Evolutionary conservation across 2,888 invertebrate genomes (phyloP).

Genomic region (Molanna angustata): DNA sequence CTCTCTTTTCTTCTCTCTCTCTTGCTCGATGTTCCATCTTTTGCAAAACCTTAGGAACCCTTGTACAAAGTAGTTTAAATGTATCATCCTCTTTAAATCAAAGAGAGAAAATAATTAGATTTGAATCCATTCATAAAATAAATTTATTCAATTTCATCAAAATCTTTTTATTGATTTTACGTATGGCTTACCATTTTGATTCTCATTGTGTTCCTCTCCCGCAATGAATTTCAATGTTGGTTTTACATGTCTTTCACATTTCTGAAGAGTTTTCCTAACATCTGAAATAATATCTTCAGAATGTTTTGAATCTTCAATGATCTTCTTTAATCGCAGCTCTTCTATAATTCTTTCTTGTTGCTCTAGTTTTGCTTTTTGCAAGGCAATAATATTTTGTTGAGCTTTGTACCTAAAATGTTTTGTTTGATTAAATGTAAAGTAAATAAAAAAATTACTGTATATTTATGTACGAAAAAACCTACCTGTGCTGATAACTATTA

Average conservation of each 20-base stretch:
- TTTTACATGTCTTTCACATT: slow-evolving; percentile 56
- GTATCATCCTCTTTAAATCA: background rate
- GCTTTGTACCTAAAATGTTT: slow-evolving; percentile 58
- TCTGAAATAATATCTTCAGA: slow-evolving; percentile 57
- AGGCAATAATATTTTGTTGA: slow-evolving; percentile 70
- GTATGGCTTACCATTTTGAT: no score
- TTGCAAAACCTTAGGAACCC: slow-evolving; percentile 66
- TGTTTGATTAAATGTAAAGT: no score
- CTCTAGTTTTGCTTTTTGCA: slow-evolving; percentile 67
- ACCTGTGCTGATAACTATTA: slow-evolving; percentile 24
- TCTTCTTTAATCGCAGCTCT: slow-evolving; percentile 67
- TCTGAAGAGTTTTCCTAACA: slow-evolving; percentile 55
- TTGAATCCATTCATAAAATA: background rate
- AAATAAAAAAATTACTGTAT: no score
- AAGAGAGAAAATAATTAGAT: background rate
- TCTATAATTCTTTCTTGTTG: slow-evolving; percentile 72
- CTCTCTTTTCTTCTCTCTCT: slow-evolving; percentile 59
- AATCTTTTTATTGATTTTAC: no score
- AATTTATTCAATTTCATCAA: background rate
- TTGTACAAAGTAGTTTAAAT: slow-evolving; percentile 43
- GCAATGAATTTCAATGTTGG: slow-evolving; percentile 54
- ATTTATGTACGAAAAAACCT: no score
- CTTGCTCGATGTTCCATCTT: slow-evolving; percentile 72
- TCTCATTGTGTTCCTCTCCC: slow-evolving; percentile 11
- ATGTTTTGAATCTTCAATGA: slow-evolving; percentile 62